phyloP scores from a whole-genome alignment of 2,888 invertebrate species.

The Pherbina coryleti region DNA sequence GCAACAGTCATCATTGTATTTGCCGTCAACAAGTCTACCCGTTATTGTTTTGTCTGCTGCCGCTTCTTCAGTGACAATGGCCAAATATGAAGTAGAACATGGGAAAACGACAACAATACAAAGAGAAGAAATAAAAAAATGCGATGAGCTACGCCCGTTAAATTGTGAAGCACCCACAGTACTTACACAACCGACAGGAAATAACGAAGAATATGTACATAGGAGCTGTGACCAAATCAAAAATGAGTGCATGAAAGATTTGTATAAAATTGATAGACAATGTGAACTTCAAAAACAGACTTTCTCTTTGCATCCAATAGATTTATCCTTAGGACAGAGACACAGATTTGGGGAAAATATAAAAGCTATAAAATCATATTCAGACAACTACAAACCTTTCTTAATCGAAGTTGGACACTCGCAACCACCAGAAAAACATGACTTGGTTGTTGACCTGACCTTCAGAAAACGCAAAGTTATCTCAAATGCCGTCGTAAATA shows the following conservation, averaged over 20 bases:
- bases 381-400: conserved; percentile 25
- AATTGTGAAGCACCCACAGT: conserved; percentile 42
- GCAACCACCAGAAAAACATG: conserved; percentile 29
- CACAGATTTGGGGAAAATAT: conserved; percentile 43
- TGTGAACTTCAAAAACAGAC: conserved; percentile 33
- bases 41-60: conserved; percentile 2
- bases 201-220: conserved; percentile 50
- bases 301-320: conserved; percentile 59
- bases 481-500: conserved; percentile 31
- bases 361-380: conserved; percentile 18
- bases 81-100: conserved; percentile 26
- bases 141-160: conserved; percentile 41
- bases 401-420: background rate
- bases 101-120: conserved; percentile 40
- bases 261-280: conserved; percentile 32
- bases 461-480: conserved; percentile 61
- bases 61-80: conserved; percentile 7
- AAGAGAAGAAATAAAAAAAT: conserved; percentile 21
- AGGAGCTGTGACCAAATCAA: conserved; percentile 23
- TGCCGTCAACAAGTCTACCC: conserved; percentile 45
- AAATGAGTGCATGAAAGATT: conserved; percentile 9
- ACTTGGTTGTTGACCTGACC: conserved; percentile 61
- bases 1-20: conserved; percentile 15
- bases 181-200: conserved; percentile 50
- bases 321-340: conserved; percentile 63